These are phyloP conservation scores for Sebastes cheni DNA, from an alignment of 2,797 vertebrate species.

Conservation along the genomic window DNA sequence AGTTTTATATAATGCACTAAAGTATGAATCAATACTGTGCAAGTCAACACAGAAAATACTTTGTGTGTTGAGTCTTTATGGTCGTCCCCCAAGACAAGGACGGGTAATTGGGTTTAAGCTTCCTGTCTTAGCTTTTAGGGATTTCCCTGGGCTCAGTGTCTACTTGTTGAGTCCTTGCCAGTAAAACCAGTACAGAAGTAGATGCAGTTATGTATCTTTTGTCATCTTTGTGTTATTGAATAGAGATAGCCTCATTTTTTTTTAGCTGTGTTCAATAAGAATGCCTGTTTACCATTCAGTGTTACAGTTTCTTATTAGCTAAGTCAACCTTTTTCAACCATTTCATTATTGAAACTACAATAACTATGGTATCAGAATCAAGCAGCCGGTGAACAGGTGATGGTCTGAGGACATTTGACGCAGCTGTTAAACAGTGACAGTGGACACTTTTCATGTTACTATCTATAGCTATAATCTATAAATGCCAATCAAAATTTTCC, in stretches of 20 bases:
- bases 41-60: conserved; percentile 72
- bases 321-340: neutral
- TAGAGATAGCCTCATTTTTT: neutral
- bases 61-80: conserved; percentile 69
- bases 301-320: neutral
- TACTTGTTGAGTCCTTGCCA: conserved; percentile 48
- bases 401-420: conserved; percentile 8
- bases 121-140: conserved; percentile 48
- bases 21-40: conserved; percentile 81
- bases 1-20: conserved; percentile 86
- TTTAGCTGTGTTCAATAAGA: neutral
- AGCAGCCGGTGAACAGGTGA: conserved; percentile 17
- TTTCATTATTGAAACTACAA: neutral
- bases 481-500: neutral
- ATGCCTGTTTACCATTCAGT: neutral
- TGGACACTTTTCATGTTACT: conserved; percentile 4
- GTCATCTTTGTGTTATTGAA: conserved; percentile 27
- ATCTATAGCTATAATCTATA: conserved; percentile 11
- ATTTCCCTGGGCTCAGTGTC: conserved; percentile 27
- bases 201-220: conserved; percentile 26
- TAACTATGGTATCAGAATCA: neutral
- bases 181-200: conserved; percentile 30
- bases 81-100: conserved; percentile 75
- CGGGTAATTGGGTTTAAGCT: conserved; percentile 57
- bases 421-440: conserved; percentile 12